A percentile compares a stretch with the other conserved stretches of the same genome.
phyloP scores from a whole-genome alignment of 2,113 vertebrate species.

The Pyrgilauda ruficollis region DNA sequence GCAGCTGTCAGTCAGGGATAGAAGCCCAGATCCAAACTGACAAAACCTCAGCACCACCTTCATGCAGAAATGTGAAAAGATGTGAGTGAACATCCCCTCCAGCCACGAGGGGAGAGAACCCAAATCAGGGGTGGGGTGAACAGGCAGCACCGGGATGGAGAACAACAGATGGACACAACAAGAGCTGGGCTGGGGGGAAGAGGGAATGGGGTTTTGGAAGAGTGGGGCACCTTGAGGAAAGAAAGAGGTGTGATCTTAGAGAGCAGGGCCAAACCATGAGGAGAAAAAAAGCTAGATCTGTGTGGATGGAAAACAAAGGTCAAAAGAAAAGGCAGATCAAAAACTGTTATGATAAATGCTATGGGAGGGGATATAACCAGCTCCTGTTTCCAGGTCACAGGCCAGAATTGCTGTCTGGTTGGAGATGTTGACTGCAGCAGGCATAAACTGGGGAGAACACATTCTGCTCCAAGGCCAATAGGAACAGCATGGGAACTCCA shows the following conservation, averaged over 20 bases:
- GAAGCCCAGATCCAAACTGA: not conserved
- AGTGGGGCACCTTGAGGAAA: not conserved
- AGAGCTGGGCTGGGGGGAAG: not conserved
- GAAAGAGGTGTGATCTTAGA: not conserved
- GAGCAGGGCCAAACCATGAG: not conserved
- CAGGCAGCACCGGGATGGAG: not conserved
- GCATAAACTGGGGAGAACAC: not conserved
- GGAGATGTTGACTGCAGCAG: not conserved
- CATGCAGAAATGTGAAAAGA: not conserved
- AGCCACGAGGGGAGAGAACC: not conserved
- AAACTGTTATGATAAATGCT: not conserved
- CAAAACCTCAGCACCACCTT: not conserved
- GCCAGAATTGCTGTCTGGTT: not conserved
- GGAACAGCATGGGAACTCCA: not conserved
- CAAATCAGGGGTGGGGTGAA: not conserved
- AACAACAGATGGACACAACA: rapidly evolving
- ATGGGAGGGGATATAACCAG: not conserved
- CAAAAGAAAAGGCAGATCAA: not conserved
- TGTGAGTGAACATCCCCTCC: not conserved
- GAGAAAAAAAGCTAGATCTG: no score
- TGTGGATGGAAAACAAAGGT: not conserved
- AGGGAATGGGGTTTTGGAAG: not conserved
- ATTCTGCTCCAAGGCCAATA: not conserved
- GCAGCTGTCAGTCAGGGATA: rapidly evolving
- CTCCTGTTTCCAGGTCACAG: not conserved